These are phyloP conservation scores for Pelosia muscerda DNA, from an alignment of 2,888 invertebrate species.

Conservation along the genomic window DNA sequence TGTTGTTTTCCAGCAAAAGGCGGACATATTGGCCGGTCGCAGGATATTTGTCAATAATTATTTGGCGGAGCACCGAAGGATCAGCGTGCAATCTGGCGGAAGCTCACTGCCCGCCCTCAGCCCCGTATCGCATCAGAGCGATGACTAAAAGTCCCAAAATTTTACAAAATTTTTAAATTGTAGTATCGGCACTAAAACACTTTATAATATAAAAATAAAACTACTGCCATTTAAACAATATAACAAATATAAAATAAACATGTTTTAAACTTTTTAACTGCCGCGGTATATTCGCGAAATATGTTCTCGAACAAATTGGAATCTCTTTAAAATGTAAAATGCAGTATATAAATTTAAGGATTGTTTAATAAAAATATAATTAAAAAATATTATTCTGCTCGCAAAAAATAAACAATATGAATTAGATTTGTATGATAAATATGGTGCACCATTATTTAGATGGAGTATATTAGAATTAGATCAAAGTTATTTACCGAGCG, in stretches of 20 bases:
- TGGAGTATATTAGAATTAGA: conserved; percentile 68
- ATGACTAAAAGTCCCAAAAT: conserved; percentile 73
- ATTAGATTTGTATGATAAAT: conserved; percentile 70
- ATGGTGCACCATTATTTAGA: conserved; percentile 83
- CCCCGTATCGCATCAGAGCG: conserved; percentile 85
- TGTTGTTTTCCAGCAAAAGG: conserved; percentile 87
- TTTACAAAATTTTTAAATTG: conserved; percentile 33
- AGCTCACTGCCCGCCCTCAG: conserved; percentile 84
- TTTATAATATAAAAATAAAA: conserved; percentile 32
- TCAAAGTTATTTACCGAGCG: conserved; percentile 55
- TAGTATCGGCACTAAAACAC: conserved; percentile 30
- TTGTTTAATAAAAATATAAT: conserved; percentile 60
- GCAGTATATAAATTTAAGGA: conserved; percentile 64
- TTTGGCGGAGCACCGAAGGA: conserved; percentile 87
- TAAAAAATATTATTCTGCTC: conserved; percentile 61
- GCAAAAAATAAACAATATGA: conserved; percentile 66
- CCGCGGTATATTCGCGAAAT: conserved; percentile 44
- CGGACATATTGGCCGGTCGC: conserved; percentile 87
- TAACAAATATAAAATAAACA: conserved; percentile 47
- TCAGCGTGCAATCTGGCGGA: conserved; percentile 86
- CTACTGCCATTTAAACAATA: conserved; percentile 63
- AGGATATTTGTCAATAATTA: conserved; percentile 88
- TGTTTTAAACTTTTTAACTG: conserved; percentile 43
- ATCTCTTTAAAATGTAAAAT: conserved; percentile 67
- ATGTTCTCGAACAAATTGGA: conserved; percentile 40